Evolutionary conservation across 2,797 vertebrate genomes (phyloP).

Genomic region (Numenius phaeopus): DNA sequence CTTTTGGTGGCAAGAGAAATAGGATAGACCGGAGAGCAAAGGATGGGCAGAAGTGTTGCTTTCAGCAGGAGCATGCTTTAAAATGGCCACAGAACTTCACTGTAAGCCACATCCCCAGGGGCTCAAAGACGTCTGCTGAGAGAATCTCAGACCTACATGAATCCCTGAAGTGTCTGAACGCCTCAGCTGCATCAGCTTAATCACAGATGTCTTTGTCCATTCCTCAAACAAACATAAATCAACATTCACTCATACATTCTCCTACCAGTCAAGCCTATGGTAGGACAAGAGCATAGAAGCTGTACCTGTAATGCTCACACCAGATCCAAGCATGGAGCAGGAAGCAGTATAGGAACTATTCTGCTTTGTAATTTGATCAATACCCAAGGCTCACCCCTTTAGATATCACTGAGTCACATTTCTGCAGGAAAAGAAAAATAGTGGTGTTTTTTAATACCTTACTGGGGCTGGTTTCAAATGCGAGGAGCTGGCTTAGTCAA

Average conservation of each 20-base stretch:
- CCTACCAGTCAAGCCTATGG: background rate
- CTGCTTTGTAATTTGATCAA: background rate
- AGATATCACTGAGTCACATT: accelerated
- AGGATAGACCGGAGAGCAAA: background rate
- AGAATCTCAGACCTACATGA: background rate
- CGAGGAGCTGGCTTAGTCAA: background rate
- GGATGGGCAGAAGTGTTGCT: background rate
- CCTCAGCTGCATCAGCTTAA: background rate
- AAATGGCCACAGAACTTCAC: background rate
- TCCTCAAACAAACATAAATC: background rate
- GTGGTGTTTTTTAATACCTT: background rate
- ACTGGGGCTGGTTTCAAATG: background rate
- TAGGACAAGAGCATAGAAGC: background rate
- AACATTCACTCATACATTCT: background rate
- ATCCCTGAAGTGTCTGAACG: background rate
- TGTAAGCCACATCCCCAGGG: background rate
- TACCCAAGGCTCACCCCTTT: background rate
- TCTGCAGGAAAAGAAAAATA: background rate
- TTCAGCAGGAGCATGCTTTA: accelerated
- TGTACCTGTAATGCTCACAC: background rate
- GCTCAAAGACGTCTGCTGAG: background rate
- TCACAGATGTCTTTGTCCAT: accelerated
- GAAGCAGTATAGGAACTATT: background rate
- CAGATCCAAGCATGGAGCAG: background rate
- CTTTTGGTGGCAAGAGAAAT: background rate